Evolutionary conservation across 92 coral and sea anemone genomes (phyloP), one percentile per base, ranked within the genome.

Genomic region (Pocillopora meandrina): DNA sequence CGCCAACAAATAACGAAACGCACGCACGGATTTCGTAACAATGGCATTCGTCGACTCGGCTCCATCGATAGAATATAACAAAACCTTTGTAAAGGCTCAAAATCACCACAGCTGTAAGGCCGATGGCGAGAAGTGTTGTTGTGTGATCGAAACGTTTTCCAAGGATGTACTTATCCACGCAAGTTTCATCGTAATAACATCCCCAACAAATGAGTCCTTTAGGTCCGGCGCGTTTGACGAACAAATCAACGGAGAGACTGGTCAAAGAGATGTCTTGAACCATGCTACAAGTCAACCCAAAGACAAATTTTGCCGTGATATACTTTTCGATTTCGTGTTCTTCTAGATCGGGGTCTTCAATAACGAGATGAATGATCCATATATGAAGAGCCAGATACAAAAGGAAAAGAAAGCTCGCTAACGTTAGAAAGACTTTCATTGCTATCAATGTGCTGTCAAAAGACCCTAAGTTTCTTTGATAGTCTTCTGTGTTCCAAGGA

Each of bases 1-100:
- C 87, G 1, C 97, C 97, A 16, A 92, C 97, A 55, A 93, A 93
- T 31, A 93, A 86, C 17, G 97, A 92, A 18, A 90, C 95, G 49
- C 97, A 93, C 11, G 93, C 92, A 60, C 97, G 92, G 17, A 93
- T 76, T 78, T 93, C 95, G 85, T 82, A 93, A 60, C 97, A 93
- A 42, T 89, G 85, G 86, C 87, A 85, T 72, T 91, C 88, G 65
- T 87, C 91, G n/a, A 91, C 85, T 86, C 88, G 89, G 49, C 87
- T 89, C 97, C 97, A 93, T 56, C 97, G 97, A 72, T 89, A 93
- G 79, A 93, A 93, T 4, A 95, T 84, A 0, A 93, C 87, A 20
- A 89, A 76, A 9, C 97, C 97, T 71, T 93, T 93, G 66, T 89
- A 93, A 3, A 91, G 69, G 82, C 87, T 93, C 10, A 87, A 91